A percentile compares a stretch with the other conserved stretches of the same genome.
phyloP scores from a whole-genome alignment of 2,888 invertebrate genomes.

The Leucophenga montana region DNA sequence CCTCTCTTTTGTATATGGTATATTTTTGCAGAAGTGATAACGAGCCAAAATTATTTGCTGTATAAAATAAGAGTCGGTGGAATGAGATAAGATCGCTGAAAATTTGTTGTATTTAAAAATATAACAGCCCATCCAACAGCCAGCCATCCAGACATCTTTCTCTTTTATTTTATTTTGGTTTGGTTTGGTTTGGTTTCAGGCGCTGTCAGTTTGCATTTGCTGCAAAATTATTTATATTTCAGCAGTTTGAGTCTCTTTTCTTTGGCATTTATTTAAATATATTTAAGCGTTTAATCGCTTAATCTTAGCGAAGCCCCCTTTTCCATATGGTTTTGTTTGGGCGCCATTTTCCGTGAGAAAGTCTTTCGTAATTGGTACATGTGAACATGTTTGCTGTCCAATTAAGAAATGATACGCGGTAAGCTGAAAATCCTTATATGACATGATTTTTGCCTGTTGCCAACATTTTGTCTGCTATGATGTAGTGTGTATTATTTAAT shows the following conservation, averaged over 20 bases:
- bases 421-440: conserved; percentile 14
- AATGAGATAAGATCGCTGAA: not conserved
- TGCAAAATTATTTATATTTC: not conserved
- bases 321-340: not conserved
- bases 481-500: no score
- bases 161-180: no score
- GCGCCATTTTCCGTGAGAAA: conserved; percentile 19
- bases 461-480: not conserved
- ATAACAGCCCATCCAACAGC: not conserved
- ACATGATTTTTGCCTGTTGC: conserved; percentile 19
- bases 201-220: conserved; percentile 20
- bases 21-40: conserved; percentile 25
- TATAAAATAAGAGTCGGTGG: no score
- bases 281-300: conserved; percentile 45
- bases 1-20: no score
- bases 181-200: no score
- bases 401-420: conserved; percentile 15
- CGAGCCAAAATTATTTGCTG: conserved; percentile 23
- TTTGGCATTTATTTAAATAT: conserved; percentile 36
- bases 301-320: conserved; percentile 22
- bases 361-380: conserved; percentile 23
- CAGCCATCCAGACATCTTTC: no score
- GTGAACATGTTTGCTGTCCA: conserved; percentile 24
- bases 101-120: not conserved
- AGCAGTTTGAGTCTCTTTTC: not conserved